Evolutionary conservation across 2,113 vertebrate species (phyloP), one percentile per base, ranked within the genome.

Genomic region (Nibea coibor): DNA sequence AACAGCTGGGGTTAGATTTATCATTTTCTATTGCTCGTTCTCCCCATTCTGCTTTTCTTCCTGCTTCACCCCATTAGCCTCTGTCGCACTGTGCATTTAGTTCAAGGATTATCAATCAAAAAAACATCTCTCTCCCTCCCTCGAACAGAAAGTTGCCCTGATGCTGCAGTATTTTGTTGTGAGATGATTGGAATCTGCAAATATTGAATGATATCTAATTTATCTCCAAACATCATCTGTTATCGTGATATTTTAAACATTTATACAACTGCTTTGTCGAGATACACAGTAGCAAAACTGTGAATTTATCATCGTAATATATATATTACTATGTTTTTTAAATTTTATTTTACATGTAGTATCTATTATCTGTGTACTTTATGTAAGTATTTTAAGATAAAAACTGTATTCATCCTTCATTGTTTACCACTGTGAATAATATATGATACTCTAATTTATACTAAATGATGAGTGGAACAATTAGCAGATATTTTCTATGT

Each of bases 1-100:
- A 87, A 87, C 84, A 90, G 84, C 88, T 91, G 84, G 73, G 35
- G 48, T 50, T 4, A 82, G 57, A 93, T 92, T 88, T 63, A 91
- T 91, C 85, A 89, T 83, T 84, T 86, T 84, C 73, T 83, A 76
- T 83, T 71, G 65, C 76, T 81, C 35, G 9, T 73, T 84, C 64
- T 74, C 75, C 62, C 58, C 28, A 53, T 31, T 48, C 83, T 69
- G 81, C 69, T 71, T 73, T 82, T 82, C 79, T 68, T 50, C 72
- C 72, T 69, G 74, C 51, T 73, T 86, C 78, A 86, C 62, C 75
- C 82, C 76, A 88, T 90, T 86, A 92, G 84, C 82, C 61, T 69
- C 73, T 75, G 70, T 67, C 51, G 3, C 75, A 81, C 48, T 71
- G 53, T 57, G 58, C 84, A 80, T 75, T 84, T 76, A 77, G 51